A percentile compares a stretch with the other conserved stretches of the same genome.
phyloP scores from a whole-genome alignment of 2,888 invertebrate genomes.

The Caenorhabditis afra region DNA sequence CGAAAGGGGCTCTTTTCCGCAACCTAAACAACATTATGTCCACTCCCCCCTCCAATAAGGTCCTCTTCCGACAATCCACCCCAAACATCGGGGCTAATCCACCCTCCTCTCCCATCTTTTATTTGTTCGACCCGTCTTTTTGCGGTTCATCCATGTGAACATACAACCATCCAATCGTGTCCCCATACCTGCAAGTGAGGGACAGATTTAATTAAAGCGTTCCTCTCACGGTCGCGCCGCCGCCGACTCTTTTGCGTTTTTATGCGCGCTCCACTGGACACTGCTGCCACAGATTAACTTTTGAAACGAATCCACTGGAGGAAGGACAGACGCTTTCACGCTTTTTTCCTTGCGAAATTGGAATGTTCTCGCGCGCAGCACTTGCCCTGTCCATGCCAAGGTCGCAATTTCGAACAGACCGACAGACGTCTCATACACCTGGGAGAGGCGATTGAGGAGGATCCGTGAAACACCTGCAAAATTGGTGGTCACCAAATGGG shows the following conservation, averaged over 20 bases:
- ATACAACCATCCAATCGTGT: constrained; percentile 6
- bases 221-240: constrained; percentile 12
- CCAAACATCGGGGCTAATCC: constrained; percentile 52
- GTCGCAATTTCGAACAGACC: constrained; percentile 58
- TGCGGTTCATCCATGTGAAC: constrained; percentile 52
- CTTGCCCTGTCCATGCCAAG: constrained; percentile 35
- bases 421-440: constrained; percentile 55
- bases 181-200: constrained; percentile 18
- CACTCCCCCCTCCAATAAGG: constrained; percentile 45
- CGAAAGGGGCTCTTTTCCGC: background rate
- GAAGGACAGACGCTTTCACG: constrained; percentile 27
- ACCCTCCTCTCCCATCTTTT: constrained; percentile 21
- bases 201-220: constrained; percentile 49
- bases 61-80: constrained; percentile 43
- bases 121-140: constrained; percentile 54
- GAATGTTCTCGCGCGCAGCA: constrained; percentile 50
- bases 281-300: constrained; percentile 53
- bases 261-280: constrained; percentile 18
- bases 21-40: constrained; percentile 45
- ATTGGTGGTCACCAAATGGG: too few relatives aligned
- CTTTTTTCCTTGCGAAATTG: constrained; percentile 52
- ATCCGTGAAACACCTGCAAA: background rate
- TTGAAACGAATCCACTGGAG: constrained; percentile 33
- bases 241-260: constrained; percentile 24
- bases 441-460: constrained; percentile 28